phyloP scores from a whole-genome alignment of 2,113 vertebrate genomes.

The Erpornis zantholeuca region DNA sequence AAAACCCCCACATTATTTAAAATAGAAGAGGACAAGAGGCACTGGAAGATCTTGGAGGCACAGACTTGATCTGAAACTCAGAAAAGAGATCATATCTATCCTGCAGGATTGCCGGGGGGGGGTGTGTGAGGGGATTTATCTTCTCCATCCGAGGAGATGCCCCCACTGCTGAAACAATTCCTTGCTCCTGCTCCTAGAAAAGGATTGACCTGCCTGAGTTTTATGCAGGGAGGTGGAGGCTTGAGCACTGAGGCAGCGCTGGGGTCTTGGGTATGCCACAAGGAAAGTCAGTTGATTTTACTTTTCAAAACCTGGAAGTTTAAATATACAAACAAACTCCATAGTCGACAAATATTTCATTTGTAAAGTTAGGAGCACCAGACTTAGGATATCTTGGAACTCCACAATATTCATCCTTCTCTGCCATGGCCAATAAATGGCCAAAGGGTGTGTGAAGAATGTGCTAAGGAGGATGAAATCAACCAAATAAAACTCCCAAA shows the following conservation, averaged over 20 bases:
- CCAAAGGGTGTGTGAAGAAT: neutral
- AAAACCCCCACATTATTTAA: neutral
- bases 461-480: neutral
- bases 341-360: neutral
- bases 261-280: neutral
- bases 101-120: neutral
- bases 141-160: fast-evolving
- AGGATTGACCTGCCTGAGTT: neutral
- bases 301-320: neutral
- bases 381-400: neutral
- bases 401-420: neutral
- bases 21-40: neutral
- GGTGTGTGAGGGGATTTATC: neutral
- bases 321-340: neutral
- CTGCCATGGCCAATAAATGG: neutral
- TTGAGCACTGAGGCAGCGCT: neutral
- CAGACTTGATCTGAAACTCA: neutral
- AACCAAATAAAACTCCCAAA: neutral
- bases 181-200: neutral
- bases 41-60: neutral
- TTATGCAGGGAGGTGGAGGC: neutral
- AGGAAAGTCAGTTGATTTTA: neutral
- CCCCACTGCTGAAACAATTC: neutral
- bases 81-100: neutral
- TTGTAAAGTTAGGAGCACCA: neutral